Base-by-base conservation (phyloP, 2,888 invertebrate genomes). In the Temnothorax ravouxi region DNA sequence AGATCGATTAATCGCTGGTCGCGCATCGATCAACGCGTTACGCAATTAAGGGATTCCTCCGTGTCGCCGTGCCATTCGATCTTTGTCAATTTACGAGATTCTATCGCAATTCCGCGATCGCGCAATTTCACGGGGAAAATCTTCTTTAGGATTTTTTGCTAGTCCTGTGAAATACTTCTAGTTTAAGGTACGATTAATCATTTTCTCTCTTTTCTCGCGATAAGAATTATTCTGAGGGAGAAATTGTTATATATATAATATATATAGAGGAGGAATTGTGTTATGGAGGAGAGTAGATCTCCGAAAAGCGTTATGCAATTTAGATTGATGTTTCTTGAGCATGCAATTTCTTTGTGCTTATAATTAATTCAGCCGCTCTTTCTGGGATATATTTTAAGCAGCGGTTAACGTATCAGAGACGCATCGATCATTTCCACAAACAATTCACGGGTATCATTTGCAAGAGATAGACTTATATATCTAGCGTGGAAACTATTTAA, bases 401-500 rank as follows among this genome's bases (percentile, higher is more conserved):
- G 38, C 41, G 25, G n/a, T 69, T 77, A 76, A 47, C 56, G 29
- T 56, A 79, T 38, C 74, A 44, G 9, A n/a, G 13, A 18, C 38
- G 15, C 80, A 71, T 84, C 29, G 80, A 79, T 85, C 64, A 87
- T 75, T 54, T 72, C 64, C 2, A 34, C 77, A 41, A 71, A 81
- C 66, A 76, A 83, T 88, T 83, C 50, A 59, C 34, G 29, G 29
- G 11, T 34, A 66, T 54, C 61, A 67, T 64, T 44, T 56, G 47
- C 18, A 41, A 21, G 29, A 67, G 29, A 25, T 44, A 54, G 54
- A 79, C 41, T 72, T 84, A 25, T 25, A 79, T 84, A 84, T 88
- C 84, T 71, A 80, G 56, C 71, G 80, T 80, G 41, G 18, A 29
- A 41, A 11, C 86, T 87, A 84, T 88, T 88, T 84, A 69, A 81